These are phyloP conservation scores for Otolemur crassicaudatus DNA, from an alignment of 2,797 vertebrate genomes.

Conservation along the genomic window DNA sequence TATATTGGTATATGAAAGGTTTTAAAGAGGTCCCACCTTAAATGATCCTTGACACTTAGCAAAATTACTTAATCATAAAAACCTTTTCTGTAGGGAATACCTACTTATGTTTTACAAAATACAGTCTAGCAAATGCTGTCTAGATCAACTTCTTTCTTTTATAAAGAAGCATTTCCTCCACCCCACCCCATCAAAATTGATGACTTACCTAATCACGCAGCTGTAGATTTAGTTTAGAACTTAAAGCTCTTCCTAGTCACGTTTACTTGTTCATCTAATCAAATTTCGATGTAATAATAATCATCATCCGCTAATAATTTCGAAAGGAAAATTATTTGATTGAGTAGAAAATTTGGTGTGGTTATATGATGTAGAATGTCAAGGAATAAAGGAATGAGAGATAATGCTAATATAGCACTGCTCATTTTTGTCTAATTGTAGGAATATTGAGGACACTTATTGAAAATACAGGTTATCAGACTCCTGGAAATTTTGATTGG, in stretches of 20 bases:
- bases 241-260: neutral
- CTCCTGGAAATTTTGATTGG: neutral
- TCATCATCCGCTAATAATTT: too few relatives aligned
- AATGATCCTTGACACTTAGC: neutral
- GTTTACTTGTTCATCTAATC: neutral
- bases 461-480: conserved; percentile 4
- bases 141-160: neutral
- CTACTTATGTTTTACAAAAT: neutral
- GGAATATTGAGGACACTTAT: neutral
- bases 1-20: neutral
- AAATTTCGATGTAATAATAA: neutral
- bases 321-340: neutral
- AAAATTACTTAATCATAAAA: neutral
- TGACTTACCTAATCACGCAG: neutral
- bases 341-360: neutral
- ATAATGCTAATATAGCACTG: neutral
- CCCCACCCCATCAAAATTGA: neutral
- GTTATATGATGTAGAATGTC: neutral
- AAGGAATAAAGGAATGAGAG: neutral
- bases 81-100: neutral
- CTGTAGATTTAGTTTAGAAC: neutral
- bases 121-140: neutral
- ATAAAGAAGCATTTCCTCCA: neutral
- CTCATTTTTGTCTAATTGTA: neutral
- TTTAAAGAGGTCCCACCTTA: neutral